Percentiles rank a stretch among this genome's conserved stretches.
phyloP scores from a whole-genome alignment of 2,888 invertebrate species.

The Odontocerum albicorne region DNA sequence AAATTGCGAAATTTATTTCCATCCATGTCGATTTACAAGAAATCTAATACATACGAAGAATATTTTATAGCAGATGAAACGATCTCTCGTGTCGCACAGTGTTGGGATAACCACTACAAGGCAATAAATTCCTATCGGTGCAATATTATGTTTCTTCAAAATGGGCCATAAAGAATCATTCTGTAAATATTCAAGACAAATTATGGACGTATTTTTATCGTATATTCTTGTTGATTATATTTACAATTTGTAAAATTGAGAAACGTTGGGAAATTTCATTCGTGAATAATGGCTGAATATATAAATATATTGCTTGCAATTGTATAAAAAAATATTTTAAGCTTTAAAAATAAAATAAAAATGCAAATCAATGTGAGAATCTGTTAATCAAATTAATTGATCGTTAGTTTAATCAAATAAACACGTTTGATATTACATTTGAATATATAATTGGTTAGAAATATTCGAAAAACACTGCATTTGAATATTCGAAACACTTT shows the following conservation, averaged over 20 bases:
- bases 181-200: conserved; percentile 14
- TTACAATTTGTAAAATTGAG: conserved; percentile 1
- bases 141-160: conserved; percentile 4
- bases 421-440: too few relatives aligned
- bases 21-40: neutral
- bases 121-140: conserved; percentile 1
- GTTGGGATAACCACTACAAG: neutral
- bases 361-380: too few relatives aligned
- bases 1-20: conserved; percentile 2
- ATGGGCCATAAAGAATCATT: conserved; percentile 8
- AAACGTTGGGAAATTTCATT: too few relatives aligned
- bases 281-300: too few relatives aligned
- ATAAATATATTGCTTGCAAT: too few relatives aligned
- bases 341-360: too few relatives aligned
- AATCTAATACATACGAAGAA: neutral
- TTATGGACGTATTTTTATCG: conserved; percentile 6
- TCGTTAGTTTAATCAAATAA: too few relatives aligned
- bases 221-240: conserved; percentile 5
- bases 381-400: too few relatives aligned
- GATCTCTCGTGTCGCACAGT: neutral
- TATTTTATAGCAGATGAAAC: neutral
- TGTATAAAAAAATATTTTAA: too few relatives aligned
- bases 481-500: neutral
- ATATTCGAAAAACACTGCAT: too few relatives aligned
- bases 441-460: too few relatives aligned